Percentiles rank a stretch among this genome's conserved stretches.
These are phyloP conservation scores for Tangara arthus DNA, from an alignment of 2,797 vertebrate genomes.

Conservation along the genomic window DNA sequence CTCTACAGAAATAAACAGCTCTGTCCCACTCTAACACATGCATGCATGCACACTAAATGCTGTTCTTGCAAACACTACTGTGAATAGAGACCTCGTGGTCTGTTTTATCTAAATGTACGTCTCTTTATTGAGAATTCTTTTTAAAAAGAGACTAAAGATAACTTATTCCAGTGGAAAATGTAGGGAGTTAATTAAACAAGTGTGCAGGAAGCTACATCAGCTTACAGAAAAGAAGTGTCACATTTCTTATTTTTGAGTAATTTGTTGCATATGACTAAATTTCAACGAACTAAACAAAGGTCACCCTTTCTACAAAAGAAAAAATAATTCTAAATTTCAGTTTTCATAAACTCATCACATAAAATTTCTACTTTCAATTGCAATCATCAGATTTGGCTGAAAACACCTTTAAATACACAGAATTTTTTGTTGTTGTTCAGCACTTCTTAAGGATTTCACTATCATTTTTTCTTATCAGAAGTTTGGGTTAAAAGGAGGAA, in stretches of 20 bases:
- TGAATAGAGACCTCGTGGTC: not conserved
- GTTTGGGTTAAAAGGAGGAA: not conserved
- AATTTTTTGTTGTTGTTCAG: not conserved
- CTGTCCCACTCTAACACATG: not conserved
- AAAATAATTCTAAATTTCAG: not conserved
- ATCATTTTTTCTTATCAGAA: not conserved
- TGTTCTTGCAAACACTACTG: not conserved
- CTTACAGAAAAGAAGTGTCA: not conserved
- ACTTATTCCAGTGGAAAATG: not conserved
- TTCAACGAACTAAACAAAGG: not conserved
- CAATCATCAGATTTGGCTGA: not conserved
- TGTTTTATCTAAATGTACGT: not conserved
- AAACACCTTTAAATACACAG: not conserved
- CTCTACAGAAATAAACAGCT: accelerated
- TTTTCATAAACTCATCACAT: not conserved
- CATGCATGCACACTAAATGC: not conserved
- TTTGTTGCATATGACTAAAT: not conserved
- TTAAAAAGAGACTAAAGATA: not conserved
- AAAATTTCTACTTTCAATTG: not conserved
- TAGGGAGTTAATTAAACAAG: not conserved
- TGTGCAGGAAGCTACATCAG: not conserved
- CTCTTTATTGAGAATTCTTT: not conserved
- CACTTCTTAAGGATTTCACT: not conserved
- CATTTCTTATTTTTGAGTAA: not conserved
- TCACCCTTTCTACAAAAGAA: not conserved